A percentile compares a stretch with the other conserved stretches of the same genome.
Conservation (phyloP, 2,797 vertebrate species). For the Aphelocoma californica region DNA sequence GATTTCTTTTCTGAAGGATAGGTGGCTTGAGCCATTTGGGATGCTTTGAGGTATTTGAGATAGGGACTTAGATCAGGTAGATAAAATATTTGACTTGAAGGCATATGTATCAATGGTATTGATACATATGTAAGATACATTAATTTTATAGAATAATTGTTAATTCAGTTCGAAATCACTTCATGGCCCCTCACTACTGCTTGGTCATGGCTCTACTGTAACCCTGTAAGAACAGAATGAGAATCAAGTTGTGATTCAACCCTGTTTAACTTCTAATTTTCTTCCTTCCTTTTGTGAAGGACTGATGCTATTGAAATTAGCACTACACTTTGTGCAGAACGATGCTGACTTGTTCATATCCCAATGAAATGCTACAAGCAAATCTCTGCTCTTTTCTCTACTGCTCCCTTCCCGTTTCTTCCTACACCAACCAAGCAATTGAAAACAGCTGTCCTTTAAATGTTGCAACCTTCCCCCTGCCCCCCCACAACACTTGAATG, state of each 20-base stretch:
- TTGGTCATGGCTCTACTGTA: neutral
- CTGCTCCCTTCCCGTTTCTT: neutral
- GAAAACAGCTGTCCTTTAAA: neutral
- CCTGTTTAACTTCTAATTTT: neutral
- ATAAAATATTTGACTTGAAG: neutral
- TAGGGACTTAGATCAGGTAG: neutral
- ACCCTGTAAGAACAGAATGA: neutral
- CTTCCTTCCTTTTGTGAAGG: neutral
- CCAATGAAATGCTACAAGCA: neutral
- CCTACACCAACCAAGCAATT: neutral
- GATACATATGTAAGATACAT: neutral
- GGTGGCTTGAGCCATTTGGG: neutral
- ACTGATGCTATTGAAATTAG: neutral
- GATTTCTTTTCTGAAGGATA: neutral
- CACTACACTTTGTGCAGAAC: neutral
- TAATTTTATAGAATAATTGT: neutral
- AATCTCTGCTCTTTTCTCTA: neutral
- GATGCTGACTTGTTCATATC: neutral
- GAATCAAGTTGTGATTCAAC: neutral
- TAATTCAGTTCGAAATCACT: neutral
- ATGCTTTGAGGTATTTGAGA: neutral
- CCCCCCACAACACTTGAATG: neutral
- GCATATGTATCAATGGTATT: neutral
- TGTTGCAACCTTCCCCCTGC: rapidly evolving
- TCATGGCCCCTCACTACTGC: neutral